phyloP scores from a whole-genome alignment of 2,888 invertebrate species.

The Idaea dimidiata region DNA sequence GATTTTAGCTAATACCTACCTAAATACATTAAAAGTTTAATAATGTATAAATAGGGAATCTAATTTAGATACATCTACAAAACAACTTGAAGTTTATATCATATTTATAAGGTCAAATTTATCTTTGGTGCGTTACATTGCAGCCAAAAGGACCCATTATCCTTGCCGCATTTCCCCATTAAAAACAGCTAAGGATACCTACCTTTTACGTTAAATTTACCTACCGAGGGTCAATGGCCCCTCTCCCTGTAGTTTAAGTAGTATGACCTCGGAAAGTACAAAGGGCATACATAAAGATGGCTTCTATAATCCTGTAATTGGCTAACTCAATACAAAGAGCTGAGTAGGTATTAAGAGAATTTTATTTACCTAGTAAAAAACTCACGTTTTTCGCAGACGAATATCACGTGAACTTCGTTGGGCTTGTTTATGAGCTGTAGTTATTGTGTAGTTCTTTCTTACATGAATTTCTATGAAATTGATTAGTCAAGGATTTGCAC shows the following conservation, averaged over 20 bases:
- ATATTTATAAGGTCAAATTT: no score
- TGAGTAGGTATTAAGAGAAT: constrained; percentile 37
- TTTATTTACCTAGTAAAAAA: constrained; percentile 14
- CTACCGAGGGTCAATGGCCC: not conserved
- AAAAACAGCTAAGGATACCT: no score
- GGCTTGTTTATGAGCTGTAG: not conserved
- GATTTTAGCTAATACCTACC: constrained; percentile 2
- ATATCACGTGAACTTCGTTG: not conserved
- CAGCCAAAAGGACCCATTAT: no score
- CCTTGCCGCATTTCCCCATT: no score
- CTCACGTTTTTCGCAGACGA: constrained; percentile 16
- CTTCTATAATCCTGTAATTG: constrained; percentile 48
- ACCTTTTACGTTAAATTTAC: not conserved
- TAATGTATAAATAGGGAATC: no score
- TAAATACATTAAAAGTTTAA: no score
- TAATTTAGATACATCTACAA: no score
- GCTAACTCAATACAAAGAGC: constrained; percentile 29
- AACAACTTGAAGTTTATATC: no score
- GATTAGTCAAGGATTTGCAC: no score
- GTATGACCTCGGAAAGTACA: constrained; percentile 37
- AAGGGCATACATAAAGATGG: constrained; percentile 45
- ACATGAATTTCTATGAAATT: not conserved
- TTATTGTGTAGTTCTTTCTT: not conserved
- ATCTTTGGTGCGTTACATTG: no score
- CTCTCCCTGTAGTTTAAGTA: not conserved